Base-by-base conservation (phyloP, 2,888 invertebrate species). In the Oxyscelio sp. region DNA sequence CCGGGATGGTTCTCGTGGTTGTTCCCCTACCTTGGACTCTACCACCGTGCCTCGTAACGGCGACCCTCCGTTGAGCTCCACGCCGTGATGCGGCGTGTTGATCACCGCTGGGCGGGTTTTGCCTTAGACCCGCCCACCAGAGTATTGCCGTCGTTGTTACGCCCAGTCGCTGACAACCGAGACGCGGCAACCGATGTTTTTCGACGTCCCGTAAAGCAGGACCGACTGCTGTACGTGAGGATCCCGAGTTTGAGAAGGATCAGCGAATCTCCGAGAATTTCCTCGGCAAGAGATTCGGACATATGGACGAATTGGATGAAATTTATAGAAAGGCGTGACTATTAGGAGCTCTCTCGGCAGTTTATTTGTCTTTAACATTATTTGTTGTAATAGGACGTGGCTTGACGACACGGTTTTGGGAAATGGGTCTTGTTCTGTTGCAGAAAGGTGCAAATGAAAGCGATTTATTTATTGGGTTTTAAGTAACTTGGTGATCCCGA, bases 1-100 rank as follows among this genome's bases (percentile, higher is more conserved):
- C 90, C 90, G 92, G 91, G 91, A 92, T 91, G 92, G 90, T 91
- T 92, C 90, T 88, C 90, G 91, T 91, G 91, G 89, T 92, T 90
- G 86, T 89, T 89, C 90, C 91, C 92, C 90, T 91, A 87, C 88
- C 80, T 83, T 59, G 83, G 81, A 65, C 80, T 77, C 63, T 80
- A 80, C 83, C 78, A 84, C 78, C 77, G 80, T 73, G 52, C 77
- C 80, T 59, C 80, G 54, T 66, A 63, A 70, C 73, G 63, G 75
- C 68, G 77, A 77, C 68, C 75, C 80, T 68, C 77, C 48, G 58
- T 78, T 70, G 68, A 43, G 65, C 92, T 92, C 90, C 91, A 91
- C 93, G 92, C 91, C 61, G 80, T 54, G 66, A 77, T 45, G 83
- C 75, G 79, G 91, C 91, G 93, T 94, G 94, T 94, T 77, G 77